These are phyloP conservation scores for Istiophorus platypterus DNA, from an alignment of 2,113 vertebrate genomes.

Conservation along the genomic window DNA sequence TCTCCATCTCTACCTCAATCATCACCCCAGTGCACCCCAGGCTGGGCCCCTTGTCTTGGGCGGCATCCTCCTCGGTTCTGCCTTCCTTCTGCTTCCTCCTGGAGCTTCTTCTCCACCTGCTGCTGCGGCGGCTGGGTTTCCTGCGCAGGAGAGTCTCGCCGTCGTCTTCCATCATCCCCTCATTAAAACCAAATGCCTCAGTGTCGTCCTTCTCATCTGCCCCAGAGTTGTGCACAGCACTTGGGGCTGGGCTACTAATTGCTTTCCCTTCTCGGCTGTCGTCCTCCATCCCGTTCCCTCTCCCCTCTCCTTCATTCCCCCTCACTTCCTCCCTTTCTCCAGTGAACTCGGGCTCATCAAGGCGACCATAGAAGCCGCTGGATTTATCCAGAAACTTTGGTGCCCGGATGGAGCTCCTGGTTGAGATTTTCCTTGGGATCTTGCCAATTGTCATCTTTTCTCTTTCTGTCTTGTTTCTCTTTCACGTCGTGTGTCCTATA, in stretches of 20 bases:
- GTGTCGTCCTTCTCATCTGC: conserved; percentile 52
- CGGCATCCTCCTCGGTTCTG: conserved; percentile 21
- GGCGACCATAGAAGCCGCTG: conserved; percentile 82
- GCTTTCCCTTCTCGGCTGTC: neutral
- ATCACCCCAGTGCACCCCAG: conserved; percentile 17
- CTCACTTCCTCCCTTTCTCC: conserved; percentile 17
- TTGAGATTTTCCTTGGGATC: conserved; percentile 76
- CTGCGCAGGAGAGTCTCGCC: conserved; percentile 75
- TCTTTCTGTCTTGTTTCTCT: conserved; percentile 10
- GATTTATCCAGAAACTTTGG: conserved; percentile 84
- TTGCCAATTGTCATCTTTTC: conserved; percentile 83
- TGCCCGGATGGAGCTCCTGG: conserved; percentile 72
- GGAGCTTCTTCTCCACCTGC: conserved; percentile 81
- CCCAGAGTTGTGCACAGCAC: neutral
- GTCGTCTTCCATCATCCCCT: conserved; percentile 80
- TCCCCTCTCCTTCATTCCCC: conserved; percentile 1
- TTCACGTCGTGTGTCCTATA: neutral
- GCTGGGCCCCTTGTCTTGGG: conserved; percentile 33
- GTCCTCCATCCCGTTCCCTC: neutral
- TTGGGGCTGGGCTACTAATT: neutral
- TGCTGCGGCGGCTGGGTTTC: conserved; percentile 75
- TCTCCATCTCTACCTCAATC: conserved; percentile 39
- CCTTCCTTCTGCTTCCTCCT: conserved; percentile 73
- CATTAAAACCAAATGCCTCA: conserved; percentile 60
- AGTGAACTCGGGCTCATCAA: conserved; percentile 74